phyloP scores from a whole-genome alignment of 1,140 invertebrate genomes.

The Phortica variegata region DNA sequence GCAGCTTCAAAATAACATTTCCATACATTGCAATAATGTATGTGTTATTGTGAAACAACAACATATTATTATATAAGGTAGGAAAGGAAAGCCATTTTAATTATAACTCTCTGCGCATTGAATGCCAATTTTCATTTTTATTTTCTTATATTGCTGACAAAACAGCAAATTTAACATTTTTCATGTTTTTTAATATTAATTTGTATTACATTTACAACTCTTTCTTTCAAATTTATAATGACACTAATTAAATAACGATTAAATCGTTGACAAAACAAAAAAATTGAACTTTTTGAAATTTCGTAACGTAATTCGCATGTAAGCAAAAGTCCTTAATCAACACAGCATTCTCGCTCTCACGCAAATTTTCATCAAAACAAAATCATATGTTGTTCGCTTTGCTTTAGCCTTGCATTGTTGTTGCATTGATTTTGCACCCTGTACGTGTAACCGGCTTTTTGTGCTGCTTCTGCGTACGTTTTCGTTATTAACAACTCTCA shows the following conservation, averaged over 20 bases:
- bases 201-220: too few species aligned
- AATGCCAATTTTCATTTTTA: neutral
- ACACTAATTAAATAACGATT: neutral
- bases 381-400: conserved; percentile 32
- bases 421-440: neutral
- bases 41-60: too few species aligned
- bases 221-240: conserved; percentile 12
- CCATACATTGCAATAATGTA: too few species aligned
- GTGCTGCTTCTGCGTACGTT: neutral
- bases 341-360: neutral
- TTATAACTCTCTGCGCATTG: too few species aligned
- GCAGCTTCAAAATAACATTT: too few species aligned
- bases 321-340: neutral
- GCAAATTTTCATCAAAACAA: neutral
- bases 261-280: conserved; percentile 2
- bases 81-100: too few species aligned
- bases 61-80: too few species aligned
- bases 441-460: neutral
- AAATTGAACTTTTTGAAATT: neutral
- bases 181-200: too few species aligned
- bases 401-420: conserved; percentile 10
- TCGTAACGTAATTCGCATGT: too few species aligned
- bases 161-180: too few species aligned
- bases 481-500: conserved; percentile 13
- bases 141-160: neutral